These are phyloP conservation scores for Phengaris arion DNA, from an alignment of 2,888 invertebrate genomes.

Conservation along the genomic window DNA sequence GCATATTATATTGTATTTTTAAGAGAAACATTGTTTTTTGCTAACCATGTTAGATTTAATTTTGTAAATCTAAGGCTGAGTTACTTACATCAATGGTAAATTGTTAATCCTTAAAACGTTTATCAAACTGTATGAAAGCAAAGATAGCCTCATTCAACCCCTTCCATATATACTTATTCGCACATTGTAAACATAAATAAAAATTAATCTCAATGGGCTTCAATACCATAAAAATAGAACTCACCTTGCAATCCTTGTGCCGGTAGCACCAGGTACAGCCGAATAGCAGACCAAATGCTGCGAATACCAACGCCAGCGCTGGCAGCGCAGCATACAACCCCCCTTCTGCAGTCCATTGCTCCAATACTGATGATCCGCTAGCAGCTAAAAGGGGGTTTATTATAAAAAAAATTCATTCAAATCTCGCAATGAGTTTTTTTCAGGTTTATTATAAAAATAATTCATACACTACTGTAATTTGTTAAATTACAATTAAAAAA, in stretches of 20 bases:
- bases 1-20: too few species aligned
- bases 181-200: neutral
- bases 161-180: neutral
- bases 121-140: neutral
- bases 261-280: conserved; percentile 77
- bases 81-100: neutral
- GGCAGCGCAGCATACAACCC: conserved; percentile 60
- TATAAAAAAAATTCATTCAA: neutral
- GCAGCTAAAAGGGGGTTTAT: conserved; percentile 49
- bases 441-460: too few species aligned
- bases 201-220: neutral
- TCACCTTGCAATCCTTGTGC: conserved; percentile 74
- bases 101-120: neutral
- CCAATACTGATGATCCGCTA: conserved; percentile 43
- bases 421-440: too few species aligned
- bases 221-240: conserved; percentile 26
- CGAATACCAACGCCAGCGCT: conserved; percentile 67
- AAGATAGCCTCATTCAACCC: conserved; percentile 8
- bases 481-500: too few species aligned
- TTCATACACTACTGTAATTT: too few species aligned
- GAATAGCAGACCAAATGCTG: conserved; percentile 63
- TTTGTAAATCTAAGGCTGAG: neutral
- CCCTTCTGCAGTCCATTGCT: conserved; percentile 55
- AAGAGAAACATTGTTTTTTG: neutral
- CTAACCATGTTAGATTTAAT: too few species aligned